Evolutionary conservation across 2,113 vertebrate species (phyloP).

Genomic region (Nettapus auritus): DNA sequence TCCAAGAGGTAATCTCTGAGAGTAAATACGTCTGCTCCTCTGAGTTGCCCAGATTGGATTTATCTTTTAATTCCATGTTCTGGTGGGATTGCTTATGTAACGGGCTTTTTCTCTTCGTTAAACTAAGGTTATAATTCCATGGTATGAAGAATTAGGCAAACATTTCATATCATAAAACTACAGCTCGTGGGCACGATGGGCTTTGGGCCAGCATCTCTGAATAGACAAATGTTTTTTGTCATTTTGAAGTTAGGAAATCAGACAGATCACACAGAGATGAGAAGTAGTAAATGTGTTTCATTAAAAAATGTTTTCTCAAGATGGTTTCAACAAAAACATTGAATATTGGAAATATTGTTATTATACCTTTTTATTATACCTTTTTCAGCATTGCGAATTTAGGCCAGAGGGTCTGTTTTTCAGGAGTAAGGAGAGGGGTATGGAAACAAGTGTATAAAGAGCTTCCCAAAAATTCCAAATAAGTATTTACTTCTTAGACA

Average conservation of each 20-base stretch:
- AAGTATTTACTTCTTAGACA: not conserved
- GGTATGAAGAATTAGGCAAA: conserved; percentile 40
- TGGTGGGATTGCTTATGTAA: conserved; percentile 50
- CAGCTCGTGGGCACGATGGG: conserved; percentile 51
- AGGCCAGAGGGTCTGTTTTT: not conserved
- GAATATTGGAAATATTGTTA: not conserved
- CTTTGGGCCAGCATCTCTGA: conserved; percentile 42
- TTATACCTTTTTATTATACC: not conserved
- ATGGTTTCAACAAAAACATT: conserved; percentile 36
- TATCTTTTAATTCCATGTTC: conserved; percentile 40
- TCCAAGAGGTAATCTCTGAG: conserved; percentile 18
- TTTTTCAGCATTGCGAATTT: not conserved
- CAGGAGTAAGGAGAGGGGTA: not conserved
- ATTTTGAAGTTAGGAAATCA: conserved; percentile 33
- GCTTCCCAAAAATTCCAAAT: not conserved
- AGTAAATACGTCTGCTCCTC: conserved; percentile 17
- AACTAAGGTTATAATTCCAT: conserved; percentile 42
- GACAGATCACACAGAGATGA: conserved; percentile 26
- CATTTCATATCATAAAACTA: conserved; percentile 45
- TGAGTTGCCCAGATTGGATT: conserved; percentile 38
- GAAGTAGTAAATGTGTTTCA: conserved; percentile 48
- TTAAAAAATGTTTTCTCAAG: conserved; percentile 46
- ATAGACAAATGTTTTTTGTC: conserved; percentile 51
- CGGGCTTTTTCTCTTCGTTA: not conserved
- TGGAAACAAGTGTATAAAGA: not conserved